Evolutionary conservation across 2,888 invertebrate species (phyloP), one percentile per base, ranked within the genome.

Genomic region (Antitype chi): DNA sequence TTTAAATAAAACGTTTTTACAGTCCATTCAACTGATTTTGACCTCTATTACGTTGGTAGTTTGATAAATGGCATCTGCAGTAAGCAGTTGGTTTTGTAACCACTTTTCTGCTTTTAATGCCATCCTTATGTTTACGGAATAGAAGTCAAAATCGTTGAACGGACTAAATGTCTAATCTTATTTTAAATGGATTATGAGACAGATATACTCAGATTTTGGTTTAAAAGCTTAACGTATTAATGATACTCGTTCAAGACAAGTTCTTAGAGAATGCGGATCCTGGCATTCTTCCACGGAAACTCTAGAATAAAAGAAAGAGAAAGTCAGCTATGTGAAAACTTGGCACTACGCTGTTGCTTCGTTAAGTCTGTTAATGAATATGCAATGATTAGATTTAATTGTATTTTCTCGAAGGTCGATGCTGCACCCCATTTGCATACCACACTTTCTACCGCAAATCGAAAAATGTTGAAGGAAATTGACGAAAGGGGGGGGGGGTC

Each of bases 271-370:
- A 81, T 63, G 57, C 70, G 62, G 9, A 62, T 25, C 38, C 49
- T 80, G 80, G 80, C 81, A 43, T 4, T 2, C 0, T 13, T 76
- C 80, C 80, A 80, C 43, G n/a, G 32, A 75, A 75, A 70, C 70
- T 67, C 60, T 1, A 66, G 43, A 28, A 67, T 52, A 43, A 55
- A 62, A 17, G 47, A 28, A 79, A 73, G 70, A 64, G n/a, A 74
- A 57, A 47, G 70, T 13, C 49, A 68, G 62, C 20, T 11, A 68
- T 68, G 60, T 68, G 43, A 68, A 71, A 76, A 68, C 70, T 76
- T 81, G 81, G 80, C 80, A 71, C 57, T 49, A 38, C 15, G 15
- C 32, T 53, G 68, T 64, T 64, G 47, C 15, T 55, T 69, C 23
- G 15, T 64, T 64, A 60, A 69, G 47, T 64, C 47, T 28, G n/a